Evolutionary conservation across 2,888 invertebrate genomes (phyloP).

Genomic region (Alloscopus bannaensis): DNA sequence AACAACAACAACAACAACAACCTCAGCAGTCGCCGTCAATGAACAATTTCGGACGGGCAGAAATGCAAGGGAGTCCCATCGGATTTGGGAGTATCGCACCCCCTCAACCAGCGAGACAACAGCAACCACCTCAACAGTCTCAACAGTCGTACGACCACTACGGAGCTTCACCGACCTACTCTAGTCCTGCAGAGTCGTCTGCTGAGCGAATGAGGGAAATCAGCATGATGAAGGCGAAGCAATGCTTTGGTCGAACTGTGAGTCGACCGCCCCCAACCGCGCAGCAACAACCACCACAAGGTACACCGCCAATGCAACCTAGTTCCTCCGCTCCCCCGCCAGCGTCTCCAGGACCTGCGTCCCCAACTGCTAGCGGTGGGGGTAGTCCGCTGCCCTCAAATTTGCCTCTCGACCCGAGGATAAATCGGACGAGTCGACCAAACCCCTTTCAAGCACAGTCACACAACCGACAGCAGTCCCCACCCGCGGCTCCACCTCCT

Average conservation of each 20-base stretch:
- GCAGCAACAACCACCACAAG: background rate
- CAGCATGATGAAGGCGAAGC: constrained; percentile 49
- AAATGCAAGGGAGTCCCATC: constrained; percentile 12
- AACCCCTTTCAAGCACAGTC: background rate
- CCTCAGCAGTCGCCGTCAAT: background rate
- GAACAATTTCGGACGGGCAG: constrained; percentile 10
- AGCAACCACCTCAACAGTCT: constrained; percentile 6
- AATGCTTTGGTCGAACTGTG: constrained; percentile 46
- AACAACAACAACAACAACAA: too few species aligned
- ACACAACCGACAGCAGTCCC: constrained; percentile 40
- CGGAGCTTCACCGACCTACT: constrained; percentile 41
- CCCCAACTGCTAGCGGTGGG: constrained; percentile 4
- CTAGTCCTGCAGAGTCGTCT: constrained; percentile 40
- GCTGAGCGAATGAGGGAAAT: constrained; percentile 50
- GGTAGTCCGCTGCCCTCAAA: background rate
- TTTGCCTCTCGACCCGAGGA: constrained; percentile 36
- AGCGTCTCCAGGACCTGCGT: constrained; percentile 27
- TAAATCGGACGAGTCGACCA: constrained; percentile 13
- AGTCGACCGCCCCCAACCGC: constrained; percentile 20
- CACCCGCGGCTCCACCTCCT: constrained; percentile 26
- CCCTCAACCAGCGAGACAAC: constrained; percentile 3
- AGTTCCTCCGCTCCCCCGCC: constrained; percentile 12
- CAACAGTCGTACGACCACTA: constrained; percentile 22
- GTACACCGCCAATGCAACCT: background rate
- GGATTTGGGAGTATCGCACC: constrained; percentile 16